These are phyloP conservation scores for Cairina moschata DNA, from an alignment of 2,113 vertebrate genomes.

Conservation along the genomic window DNA sequence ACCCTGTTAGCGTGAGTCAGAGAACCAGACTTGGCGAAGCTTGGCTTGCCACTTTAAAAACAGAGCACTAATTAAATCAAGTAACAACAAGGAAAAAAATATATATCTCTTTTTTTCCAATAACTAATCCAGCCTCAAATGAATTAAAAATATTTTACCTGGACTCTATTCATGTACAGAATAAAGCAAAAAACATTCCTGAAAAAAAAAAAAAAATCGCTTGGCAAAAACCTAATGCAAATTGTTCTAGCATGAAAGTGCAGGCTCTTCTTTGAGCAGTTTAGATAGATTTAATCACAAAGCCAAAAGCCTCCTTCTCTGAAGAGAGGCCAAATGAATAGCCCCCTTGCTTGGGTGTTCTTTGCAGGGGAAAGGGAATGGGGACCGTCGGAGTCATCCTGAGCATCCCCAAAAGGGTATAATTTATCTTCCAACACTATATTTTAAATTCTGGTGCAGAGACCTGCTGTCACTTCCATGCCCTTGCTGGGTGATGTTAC, in stretches of 20 bases:
- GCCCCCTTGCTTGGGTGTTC: background rate
- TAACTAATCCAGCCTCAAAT: slow-evolving; percentile 75
- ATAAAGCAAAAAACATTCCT: slow-evolving; percentile 59
- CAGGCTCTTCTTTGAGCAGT: slow-evolving; percentile 19
- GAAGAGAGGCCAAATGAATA: background rate
- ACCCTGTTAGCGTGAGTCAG: slow-evolving; percentile 67
- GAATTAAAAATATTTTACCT: slow-evolving; percentile 83
- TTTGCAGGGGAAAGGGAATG: background rate
- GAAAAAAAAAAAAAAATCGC: slow-evolving; percentile 24
- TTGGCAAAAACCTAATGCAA: slow-evolving; percentile 47
- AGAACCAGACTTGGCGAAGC: slow-evolving; percentile 69
- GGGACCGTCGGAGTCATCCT: background rate
- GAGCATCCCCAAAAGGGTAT: background rate
- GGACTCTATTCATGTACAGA: slow-evolving; percentile 62
- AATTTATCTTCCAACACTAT: accelerated
- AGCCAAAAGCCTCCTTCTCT: background rate
- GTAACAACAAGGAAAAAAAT: slow-evolving; percentile 67
- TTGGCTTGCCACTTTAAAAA: slow-evolving; percentile 66
- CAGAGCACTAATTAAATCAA: slow-evolving; percentile 75
- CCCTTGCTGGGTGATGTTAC: accelerated
- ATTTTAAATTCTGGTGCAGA: background rate
- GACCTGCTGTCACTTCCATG: accelerated
- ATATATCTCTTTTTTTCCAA: slow-evolving; percentile 65
- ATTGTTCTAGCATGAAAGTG: slow-evolving; percentile 28
- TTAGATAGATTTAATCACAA: slow-evolving; percentile 26